These are phyloP conservation scores for Odontomachus brunneus DNA, from an alignment of 1,140 invertebrate genomes.

Conservation along the genomic window DNA sequence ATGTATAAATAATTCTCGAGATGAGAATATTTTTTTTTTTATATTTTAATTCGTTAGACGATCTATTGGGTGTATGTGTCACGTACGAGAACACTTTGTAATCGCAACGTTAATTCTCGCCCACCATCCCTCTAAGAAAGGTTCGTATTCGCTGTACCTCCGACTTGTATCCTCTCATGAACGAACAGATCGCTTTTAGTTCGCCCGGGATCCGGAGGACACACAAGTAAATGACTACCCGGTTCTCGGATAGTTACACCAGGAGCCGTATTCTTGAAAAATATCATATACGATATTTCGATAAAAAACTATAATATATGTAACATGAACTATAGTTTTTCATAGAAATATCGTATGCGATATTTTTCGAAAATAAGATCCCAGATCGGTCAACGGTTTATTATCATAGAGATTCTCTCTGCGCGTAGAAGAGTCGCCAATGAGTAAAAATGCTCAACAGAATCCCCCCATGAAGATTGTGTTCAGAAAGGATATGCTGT, in stretches of 20 bases:
- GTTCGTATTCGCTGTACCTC: too few relatives aligned
- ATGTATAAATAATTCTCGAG: conserved; percentile 26
- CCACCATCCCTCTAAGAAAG: too few relatives aligned
- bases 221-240: conserved; percentile 2
- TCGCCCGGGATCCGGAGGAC: neutral
- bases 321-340: too few relatives aligned
- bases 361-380: too few relatives aligned
- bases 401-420: conserved; percentile 40
- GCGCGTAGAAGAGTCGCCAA: conserved; percentile 27
- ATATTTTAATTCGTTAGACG: conserved; percentile 39
- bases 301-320: too few relatives aligned
- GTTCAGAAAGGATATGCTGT: conserved; percentile 49
- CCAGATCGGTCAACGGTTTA: neutral
- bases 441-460: conserved; percentile 51
- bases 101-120: too few relatives aligned
- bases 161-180: too few relatives aligned
- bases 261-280: too few relatives aligned
- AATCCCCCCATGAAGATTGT: conserved; percentile 55
- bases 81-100: conserved; percentile 10
- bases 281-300: too few relatives aligned
- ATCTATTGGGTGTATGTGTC: conserved; percentile 33
- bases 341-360: too few relatives aligned
- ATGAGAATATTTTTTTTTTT: conserved; percentile 51
- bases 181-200: too few relatives aligned
- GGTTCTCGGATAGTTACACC: conserved; percentile 1